Percentiles rank a stretch among this genome's conserved stretches.
These are phyloP conservation scores for Corythaeola cristata DNA, from an alignment of 2,113 vertebrate genomes.

Conservation along the genomic window DNA sequence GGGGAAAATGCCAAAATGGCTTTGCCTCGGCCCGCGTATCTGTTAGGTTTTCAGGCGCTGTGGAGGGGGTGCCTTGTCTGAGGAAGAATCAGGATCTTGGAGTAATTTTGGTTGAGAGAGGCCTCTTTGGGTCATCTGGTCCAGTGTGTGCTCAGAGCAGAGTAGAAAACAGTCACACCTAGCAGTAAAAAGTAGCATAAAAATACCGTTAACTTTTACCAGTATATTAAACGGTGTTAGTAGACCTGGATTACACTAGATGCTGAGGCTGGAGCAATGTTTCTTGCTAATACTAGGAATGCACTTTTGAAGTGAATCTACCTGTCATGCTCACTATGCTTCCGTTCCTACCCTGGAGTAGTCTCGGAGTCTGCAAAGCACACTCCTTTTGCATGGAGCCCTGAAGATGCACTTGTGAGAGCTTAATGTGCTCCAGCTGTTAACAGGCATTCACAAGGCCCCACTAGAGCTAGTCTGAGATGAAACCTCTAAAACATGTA, in stretches of 20 bases:
- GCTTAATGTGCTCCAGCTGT: background rate
- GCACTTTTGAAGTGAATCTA: background rate
- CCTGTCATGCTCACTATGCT: accelerated
- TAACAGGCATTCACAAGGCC: background rate
- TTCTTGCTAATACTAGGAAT: background rate
- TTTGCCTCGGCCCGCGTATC: no score
- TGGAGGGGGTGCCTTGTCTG: background rate
- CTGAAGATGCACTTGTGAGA: background rate
- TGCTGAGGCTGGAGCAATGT: no score
- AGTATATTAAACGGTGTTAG: no score
- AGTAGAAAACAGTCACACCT: background rate
- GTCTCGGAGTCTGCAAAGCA: accelerated
- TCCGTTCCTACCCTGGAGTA: background rate
- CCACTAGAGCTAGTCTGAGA: background rate
- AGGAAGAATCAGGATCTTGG: background rate
- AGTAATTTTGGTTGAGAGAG: background rate
- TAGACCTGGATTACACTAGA: background rate
- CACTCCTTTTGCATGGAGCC: background rate
- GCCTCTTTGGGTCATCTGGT: background rate
- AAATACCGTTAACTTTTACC: background rate
- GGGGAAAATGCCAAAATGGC: accelerated
- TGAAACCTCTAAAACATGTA: background rate
- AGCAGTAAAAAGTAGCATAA: background rate
- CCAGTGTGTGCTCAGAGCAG: background rate
- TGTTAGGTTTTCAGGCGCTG: no score